Evolutionary conservation across 1,140 invertebrate species (phyloP).

Genomic region (Archegozetes longisetosus): DNA sequence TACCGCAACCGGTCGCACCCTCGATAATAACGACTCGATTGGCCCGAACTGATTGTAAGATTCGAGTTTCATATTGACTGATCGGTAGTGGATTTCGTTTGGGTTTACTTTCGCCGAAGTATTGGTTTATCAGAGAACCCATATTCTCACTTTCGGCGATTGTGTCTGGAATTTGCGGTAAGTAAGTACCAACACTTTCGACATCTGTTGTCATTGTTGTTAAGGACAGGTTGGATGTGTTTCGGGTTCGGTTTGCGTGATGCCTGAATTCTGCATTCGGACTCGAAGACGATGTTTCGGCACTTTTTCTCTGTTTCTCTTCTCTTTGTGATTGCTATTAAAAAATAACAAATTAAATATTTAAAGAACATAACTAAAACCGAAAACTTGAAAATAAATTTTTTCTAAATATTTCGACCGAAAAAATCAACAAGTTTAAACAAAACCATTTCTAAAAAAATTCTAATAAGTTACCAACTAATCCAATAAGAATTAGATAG

Average conservation of each 20-base stretch:
- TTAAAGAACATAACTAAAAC: too few species aligned
- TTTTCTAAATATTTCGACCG: too few species aligned
- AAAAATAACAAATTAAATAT: not conserved
- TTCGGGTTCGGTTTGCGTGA: not conserved
- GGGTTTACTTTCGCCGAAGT: not conserved
- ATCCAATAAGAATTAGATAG: too few species aligned
- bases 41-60: slow-evolving; percentile 68
- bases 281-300: not conserved
- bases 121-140: not conserved
- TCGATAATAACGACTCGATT: slow-evolving; percentile 72
- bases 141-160: not conserved
- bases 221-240: not conserved
- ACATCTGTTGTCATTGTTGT: not conserved
- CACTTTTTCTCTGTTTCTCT: not conserved
- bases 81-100: slow-evolving; percentile 45
- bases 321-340: not conserved
- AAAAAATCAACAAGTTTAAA: too few species aligned
- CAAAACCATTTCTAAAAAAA: too few species aligned
- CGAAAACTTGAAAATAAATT: too few species aligned
- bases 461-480: too few species aligned
- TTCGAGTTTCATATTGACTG: slow-evolving; percentile 40
- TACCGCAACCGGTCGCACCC: slow-evolving; percentile 87
- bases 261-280: not conserved
- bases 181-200: not conserved
- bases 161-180: not conserved